Conservation (phyloP, 2,797 vertebrate genomes). For the Muscicapa striata region DNA sequence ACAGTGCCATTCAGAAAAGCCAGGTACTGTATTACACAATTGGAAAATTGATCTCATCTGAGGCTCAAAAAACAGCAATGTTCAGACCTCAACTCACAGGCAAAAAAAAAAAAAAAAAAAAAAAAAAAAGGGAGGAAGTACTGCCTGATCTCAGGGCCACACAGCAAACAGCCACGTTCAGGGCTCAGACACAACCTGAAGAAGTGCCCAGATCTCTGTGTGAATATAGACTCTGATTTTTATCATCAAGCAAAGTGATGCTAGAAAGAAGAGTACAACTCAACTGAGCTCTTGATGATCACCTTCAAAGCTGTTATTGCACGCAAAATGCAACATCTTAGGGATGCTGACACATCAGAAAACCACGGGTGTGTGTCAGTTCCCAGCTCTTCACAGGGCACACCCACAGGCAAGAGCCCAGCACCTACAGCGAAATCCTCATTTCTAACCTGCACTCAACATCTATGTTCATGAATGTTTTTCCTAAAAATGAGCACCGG, state of each 20-base stretch:
- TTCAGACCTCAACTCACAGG: not conserved
- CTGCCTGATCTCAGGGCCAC: not conserved
- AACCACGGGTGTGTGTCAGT: not conserved
- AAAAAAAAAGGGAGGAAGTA: not conserved
- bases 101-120: not conserved
- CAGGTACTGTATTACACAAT: slow-evolving; percentile 78
- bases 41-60: slow-evolving; percentile 65
- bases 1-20: slow-evolving; percentile 86
- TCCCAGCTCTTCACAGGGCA: not conserved
- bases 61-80: slow-evolving; percentile 32
- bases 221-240: not conserved
- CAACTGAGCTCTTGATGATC: slow-evolving; percentile 31
- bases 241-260: not conserved
- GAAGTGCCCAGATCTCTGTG: not conserved
- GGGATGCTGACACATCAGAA: slow-evolving; percentile 38
- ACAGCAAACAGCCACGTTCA: not conserved
- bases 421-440: not conserved
- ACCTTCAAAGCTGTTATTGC: slow-evolving; percentile 44
- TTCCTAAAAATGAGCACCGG: slow-evolving; percentile 6
- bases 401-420: not conserved
- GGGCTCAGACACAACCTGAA: not conserved
- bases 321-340: slow-evolving; percentile 33
- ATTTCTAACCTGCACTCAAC: not conserved
- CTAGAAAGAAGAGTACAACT: not conserved
- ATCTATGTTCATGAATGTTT: not conserved